These are phyloP conservation scores for Spisula subtruncata DNA, from an alignment of 2,888 invertebrate species.

Conservation along the genomic window DNA sequence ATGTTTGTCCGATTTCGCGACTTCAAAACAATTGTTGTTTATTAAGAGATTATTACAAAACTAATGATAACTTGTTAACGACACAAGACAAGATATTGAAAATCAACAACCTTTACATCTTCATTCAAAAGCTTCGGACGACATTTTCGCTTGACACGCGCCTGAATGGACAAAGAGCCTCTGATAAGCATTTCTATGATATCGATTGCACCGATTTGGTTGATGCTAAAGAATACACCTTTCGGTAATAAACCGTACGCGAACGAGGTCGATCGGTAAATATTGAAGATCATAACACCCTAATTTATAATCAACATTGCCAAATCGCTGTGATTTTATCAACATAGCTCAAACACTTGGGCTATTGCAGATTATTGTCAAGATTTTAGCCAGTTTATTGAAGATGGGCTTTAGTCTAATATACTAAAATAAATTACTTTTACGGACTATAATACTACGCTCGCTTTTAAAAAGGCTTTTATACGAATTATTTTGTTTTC, in stretches of 20 bases:
- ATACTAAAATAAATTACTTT: neutral
- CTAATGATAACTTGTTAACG: neutral
- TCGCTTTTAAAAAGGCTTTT: too few species aligned
- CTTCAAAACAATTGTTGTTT: neutral
- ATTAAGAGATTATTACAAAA: constrained; percentile 3
- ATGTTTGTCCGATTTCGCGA: neutral
- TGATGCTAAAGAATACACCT: constrained; percentile 22
- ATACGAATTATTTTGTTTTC: too few species aligned
- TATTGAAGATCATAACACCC: neutral
- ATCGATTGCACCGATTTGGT: neutral
- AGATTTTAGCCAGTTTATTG: constrained; percentile 4
- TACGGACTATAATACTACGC: neutral
- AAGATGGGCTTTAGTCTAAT: neutral
- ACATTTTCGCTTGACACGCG: constrained; percentile 51
- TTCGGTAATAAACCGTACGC: neutral
- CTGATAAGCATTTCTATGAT: neutral
- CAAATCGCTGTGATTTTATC: constrained; percentile 4
- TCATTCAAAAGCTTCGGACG: constrained; percentile 36
- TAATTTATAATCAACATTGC: constrained; percentile 10
- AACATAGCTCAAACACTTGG: neutral
- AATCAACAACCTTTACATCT: neutral
- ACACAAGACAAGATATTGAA: constrained; percentile 31
- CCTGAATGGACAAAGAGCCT: constrained; percentile 12
- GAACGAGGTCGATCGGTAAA: neutral
- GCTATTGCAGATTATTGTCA: neutral